Evolutionary conservation across 2,888 invertebrate species (phyloP), one percentile per base, ranked within the genome.

Genomic region (Drosophila prolongata): DNA sequence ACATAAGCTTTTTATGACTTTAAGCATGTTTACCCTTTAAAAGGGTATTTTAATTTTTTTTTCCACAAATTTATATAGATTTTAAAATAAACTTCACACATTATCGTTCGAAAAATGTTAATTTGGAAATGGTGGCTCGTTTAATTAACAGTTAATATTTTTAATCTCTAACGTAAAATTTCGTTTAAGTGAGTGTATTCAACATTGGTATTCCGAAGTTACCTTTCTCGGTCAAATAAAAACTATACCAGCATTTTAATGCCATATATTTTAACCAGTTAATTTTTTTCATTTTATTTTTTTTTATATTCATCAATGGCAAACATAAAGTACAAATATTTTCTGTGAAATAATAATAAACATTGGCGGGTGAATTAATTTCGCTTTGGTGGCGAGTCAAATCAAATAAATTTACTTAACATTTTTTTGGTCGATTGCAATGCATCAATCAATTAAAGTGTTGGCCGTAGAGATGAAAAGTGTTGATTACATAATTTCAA

Each of bases 361-460:
- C 44, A 46, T 9, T 16, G 53, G 35, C 57, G 16, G 43, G 50
- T 53, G 37, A 72, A 80, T 64, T 61, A 75, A 57, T 70, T 77
- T 19, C 30, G 50, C 59, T 47, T 52, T 50, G 46, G 43, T 56
- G 49, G 56, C 34, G 37, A 64, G 44, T 46, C 34, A 78, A 78
- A 81, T 68, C 44, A 55, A 59, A 68, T 71, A 60, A 75, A 49
- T 62, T 75, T 61, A 42, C 35, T 64, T 34, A n/a, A 47, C 24
- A 8, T 16, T 47, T 40, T 60, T 43, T 52, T n/a, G 4, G 6
- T 14, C 16, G 16, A 14, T 40, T 64, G 44, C 38, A 61, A 42
- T 42, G 30, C 64, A 80, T 80, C 64, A 65, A 78, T 81, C 81
- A 76, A 73, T 16, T 34, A 34, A 49, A 13, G 43, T n/a, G 16